A percentile compares a stretch with the other conserved stretches of the same genome.
phyloP scores from a whole-genome alignment of 2,797 vertebrate species.

The Neosalanx taihuensis region DNA sequence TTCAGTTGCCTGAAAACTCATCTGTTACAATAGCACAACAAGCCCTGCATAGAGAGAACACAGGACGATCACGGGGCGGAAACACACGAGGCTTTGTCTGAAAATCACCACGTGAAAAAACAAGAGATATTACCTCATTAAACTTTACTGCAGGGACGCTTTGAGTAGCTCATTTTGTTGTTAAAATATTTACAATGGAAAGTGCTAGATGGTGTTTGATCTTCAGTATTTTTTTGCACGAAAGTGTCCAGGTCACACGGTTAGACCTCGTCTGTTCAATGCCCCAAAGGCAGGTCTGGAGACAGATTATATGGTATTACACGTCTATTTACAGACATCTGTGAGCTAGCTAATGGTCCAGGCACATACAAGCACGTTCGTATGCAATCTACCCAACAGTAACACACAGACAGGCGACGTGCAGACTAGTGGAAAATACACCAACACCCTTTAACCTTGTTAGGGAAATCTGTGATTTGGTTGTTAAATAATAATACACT shows the following conservation, averaged over 20 bases:
- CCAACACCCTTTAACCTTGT: neutral
- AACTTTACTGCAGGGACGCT: neutral
- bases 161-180: neutral
- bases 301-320: slow-evolving; percentile 59
- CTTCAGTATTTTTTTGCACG: slow-evolving; percentile 14
- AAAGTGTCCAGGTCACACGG: slow-evolving; percentile 27
- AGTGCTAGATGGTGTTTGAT: neutral
- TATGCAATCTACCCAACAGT: slow-evolving; percentile 58
- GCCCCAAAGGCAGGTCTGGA: slow-evolving; percentile 45
- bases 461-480: neutral
- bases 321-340: slow-evolving; percentile 66
- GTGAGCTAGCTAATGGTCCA: slow-evolving; percentile 60
- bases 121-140: neutral
- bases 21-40: slow-evolving; percentile 31
- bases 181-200: neutral
- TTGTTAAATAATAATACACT: neutral
- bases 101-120: neutral
- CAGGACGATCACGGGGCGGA: neutral
- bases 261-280: slow-evolving; percentile 44
- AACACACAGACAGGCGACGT: slow-evolving; percentile 18
- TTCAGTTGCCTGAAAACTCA: slow-evolving; percentile 52
- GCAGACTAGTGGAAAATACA: neutral
- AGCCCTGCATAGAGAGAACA: neutral
- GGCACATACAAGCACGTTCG: slow-evolving; percentile 61
- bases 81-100: neutral